A percentile compares a stretch with the other conserved stretches of the same genome.
phyloP scores from a whole-genome alignment of 2,797 vertebrate genomes.

The Eremophila alpestris region DNA sequence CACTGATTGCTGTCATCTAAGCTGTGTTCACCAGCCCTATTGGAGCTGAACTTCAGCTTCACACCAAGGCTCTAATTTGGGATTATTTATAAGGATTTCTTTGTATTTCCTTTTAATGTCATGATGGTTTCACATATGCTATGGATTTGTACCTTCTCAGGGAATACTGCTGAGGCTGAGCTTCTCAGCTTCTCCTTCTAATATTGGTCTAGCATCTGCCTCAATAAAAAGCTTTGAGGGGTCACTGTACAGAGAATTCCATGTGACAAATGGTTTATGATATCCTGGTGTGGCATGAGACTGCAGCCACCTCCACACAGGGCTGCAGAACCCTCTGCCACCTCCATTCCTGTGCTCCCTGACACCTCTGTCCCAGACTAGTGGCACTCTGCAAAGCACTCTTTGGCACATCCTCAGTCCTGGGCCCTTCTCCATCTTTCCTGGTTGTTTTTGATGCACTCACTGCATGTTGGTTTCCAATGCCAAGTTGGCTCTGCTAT shows the following conservation, averaged over 20 bases:
- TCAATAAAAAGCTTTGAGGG: neutral
- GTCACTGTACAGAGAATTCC: neutral
- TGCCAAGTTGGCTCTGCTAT: neutral
- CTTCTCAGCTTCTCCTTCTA: slow-evolving; percentile 2
- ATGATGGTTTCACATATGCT: neutral
- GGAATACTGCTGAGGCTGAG: neutral
- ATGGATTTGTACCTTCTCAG: neutral
- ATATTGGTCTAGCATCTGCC: neutral
- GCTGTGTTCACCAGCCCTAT: neutral
- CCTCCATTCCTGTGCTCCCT: neutral
- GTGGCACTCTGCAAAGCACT: neutral
- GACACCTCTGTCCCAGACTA: neutral
- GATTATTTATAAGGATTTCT: neutral
- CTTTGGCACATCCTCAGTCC: neutral
- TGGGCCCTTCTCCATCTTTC: neutral
- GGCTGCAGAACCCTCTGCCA: neutral
- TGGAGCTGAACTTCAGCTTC: neutral
- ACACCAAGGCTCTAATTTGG: neutral
- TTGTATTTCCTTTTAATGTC: neutral
- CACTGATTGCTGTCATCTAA: neutral
- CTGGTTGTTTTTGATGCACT: neutral
- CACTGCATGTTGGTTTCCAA: neutral
- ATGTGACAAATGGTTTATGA: neutral
- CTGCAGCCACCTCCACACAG: neutral
- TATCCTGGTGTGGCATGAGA: fast-evolving